Conservation (phyloP, 2,888 invertebrate genomes). For the Cheilosia vernalis region DNA sequence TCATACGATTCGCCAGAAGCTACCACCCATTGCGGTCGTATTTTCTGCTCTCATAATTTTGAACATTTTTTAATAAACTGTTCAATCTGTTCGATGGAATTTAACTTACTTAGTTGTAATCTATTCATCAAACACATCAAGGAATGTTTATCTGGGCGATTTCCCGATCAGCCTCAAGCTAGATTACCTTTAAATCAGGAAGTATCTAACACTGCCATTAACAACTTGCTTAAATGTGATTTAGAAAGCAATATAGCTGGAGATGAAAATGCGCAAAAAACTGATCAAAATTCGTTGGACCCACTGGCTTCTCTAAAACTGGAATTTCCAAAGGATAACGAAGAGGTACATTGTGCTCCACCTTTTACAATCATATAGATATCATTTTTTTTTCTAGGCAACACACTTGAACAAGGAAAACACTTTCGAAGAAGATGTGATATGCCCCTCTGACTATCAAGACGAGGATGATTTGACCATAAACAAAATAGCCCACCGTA, state of each 20-base stretch:
- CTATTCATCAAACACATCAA: slow-evolving; percentile 39
- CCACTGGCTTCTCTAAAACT: slow-evolving; percentile 12
- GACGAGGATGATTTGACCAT: slow-evolving; percentile 55
- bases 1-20: slow-evolving; percentile 2
- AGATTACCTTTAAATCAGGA: background rate
- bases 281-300: background rate
- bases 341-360: slow-evolving; percentile 1
- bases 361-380: background rate
- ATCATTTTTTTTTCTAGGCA: background rate
- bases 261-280: background rate
- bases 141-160: slow-evolving; percentile 2
- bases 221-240: background rate
- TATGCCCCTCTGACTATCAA: slow-evolving; percentile 43
- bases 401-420: background rate
- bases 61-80: slow-evolving; percentile 43
- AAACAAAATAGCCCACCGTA: slow-evolving; percentile 40
- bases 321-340: slow-evolving; percentile 5
- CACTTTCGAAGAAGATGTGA: slow-evolving; percentile 2
- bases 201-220: background rate
- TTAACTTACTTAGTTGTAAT: slow-evolving; percentile 35
- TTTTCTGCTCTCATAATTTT: slow-evolving; percentile 27
- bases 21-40: slow-evolving; percentile 11
- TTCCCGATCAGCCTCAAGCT: background rate
- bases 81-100: slow-evolving; percentile 11
- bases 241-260: slow-evolving; percentile 1